Percentiles rank a stretch among this genome's conserved stretches.
phyloP scores from a whole-genome alignment of 2,888 invertebrate genomes.

The Lasioglossum marginatum region DNA sequence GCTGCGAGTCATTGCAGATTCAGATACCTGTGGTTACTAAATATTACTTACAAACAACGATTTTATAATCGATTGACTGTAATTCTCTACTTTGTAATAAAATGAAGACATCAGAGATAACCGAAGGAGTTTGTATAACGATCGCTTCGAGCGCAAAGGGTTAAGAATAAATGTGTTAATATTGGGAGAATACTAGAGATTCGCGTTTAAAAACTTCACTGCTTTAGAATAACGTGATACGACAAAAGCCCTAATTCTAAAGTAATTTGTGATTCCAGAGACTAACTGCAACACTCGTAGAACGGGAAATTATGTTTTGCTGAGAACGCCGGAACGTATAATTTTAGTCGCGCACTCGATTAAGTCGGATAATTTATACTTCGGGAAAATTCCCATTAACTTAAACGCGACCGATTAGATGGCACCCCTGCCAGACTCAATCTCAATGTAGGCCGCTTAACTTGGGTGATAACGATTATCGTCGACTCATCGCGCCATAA shows the following conservation, averaged over 20 bases:
- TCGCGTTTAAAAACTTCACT: background rate
- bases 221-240: background rate
- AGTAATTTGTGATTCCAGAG: background rate
- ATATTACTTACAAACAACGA: background rate
- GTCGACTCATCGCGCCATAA: conserved; percentile 72
- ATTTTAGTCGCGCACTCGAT: conserved; percentile 41
- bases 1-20: background rate
- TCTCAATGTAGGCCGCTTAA: conserved; percentile 68
- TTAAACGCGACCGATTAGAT: conserved; percentile 53
- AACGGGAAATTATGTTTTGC: conserved; percentile 19
- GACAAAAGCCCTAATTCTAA: background rate
- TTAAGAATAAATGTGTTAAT: background rate
- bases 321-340: conserved; percentile 35
- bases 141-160: background rate
- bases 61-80: background rate
- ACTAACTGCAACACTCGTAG: background rate
- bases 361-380: conserved; percentile 61
- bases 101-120: background rate
- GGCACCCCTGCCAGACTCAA: conserved; percentile 57
- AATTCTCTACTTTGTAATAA: background rate
- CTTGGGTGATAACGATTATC: conserved; percentile 73
- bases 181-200: background rate
- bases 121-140: background rate
- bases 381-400: conserved; percentile 53
- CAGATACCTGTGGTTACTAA: background rate